Evolutionary conservation across 2,797 vertebrate species (phyloP).

Genomic region (Bovichtus diacanthus): DNA sequence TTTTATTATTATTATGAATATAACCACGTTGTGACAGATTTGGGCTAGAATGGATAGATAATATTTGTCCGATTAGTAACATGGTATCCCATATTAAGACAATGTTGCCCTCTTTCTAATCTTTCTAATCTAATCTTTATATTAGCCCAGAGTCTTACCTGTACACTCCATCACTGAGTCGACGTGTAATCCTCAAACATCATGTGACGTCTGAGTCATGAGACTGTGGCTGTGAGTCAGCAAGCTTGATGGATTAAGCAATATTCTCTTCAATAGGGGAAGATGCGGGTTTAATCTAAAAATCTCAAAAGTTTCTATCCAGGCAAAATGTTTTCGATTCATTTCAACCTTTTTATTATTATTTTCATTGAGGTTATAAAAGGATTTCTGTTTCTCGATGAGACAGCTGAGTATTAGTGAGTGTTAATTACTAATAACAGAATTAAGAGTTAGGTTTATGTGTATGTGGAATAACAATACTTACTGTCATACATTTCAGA

Average conservation of each 20-base stretch:
- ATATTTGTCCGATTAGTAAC: neutral
- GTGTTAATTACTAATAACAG: neutral
- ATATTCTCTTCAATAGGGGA: neutral
- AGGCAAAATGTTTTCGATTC: too few species aligned
- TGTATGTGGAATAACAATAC: neutral
- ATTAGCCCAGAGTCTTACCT: neutral
- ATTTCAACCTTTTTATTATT: neutral
- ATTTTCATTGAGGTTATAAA: neutral
- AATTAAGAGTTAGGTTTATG: neutral
- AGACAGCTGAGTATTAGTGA: neutral
- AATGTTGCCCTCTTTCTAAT: neutral
- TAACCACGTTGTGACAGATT: neutral
- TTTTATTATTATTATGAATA: too few species aligned
- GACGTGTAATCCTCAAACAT: neutral
- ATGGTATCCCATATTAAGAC: neutral
- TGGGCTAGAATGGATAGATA: neutral
- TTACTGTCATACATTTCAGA: constrained; percentile 60
- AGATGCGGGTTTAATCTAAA: neutral
- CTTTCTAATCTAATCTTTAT: too few species aligned
- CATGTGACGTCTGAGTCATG: constrained; percentile 50
- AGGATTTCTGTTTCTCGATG: neutral
- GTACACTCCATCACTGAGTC: neutral
- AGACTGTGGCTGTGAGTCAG: constrained; percentile 23
- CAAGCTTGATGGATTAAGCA: constrained; percentile 16
- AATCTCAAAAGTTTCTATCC: neutral